Evolutionary conservation across 2,113 vertebrate genomes (phyloP).

Genomic region (Pluvialis apricaria): DNA sequence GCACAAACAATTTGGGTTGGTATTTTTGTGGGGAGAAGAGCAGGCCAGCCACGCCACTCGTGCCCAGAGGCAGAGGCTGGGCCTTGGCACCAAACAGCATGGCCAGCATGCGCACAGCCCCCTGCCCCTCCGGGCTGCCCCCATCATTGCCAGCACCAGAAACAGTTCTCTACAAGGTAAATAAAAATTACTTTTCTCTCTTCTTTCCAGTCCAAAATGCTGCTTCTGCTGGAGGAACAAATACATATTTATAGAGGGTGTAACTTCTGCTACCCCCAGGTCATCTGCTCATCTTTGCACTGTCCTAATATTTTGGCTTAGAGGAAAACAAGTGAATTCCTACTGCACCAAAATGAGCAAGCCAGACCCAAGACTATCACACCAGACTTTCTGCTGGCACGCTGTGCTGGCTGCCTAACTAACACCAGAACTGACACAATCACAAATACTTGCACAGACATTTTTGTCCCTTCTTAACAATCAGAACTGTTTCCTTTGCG

Average conservation of each 20-base stretch:
- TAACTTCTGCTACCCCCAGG: not conserved
- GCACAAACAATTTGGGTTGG: not conserved
- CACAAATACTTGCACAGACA: too few relatives aligned
- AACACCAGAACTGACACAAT: not conserved
- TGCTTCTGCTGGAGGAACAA: not conserved
- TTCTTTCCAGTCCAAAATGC: not conserved
- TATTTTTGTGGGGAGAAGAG: not conserved
- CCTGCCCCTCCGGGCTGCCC: not conserved
- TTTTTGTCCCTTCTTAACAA: not conserved
- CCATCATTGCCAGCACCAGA: fast-evolving
- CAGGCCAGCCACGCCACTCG: fast-evolving
- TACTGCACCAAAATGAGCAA: not conserved
- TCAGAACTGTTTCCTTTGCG: not conserved
- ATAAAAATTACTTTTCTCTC: not conserved
- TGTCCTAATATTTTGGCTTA: not conserved
- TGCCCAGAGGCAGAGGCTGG: not conserved
- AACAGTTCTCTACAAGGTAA: not conserved
- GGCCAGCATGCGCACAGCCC: too few relatives aligned
- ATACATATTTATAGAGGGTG: not conserved
- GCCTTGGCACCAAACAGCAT: not conserved
- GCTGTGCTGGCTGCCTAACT: not conserved
- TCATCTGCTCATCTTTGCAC: not conserved
- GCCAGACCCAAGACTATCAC: too few relatives aligned
- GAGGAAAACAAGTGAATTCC: not conserved
- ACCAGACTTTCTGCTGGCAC: not conserved